Conservation (phyloP, 2,797 vertebrate species). For the Hydrocynus forskahlii region DNA sequence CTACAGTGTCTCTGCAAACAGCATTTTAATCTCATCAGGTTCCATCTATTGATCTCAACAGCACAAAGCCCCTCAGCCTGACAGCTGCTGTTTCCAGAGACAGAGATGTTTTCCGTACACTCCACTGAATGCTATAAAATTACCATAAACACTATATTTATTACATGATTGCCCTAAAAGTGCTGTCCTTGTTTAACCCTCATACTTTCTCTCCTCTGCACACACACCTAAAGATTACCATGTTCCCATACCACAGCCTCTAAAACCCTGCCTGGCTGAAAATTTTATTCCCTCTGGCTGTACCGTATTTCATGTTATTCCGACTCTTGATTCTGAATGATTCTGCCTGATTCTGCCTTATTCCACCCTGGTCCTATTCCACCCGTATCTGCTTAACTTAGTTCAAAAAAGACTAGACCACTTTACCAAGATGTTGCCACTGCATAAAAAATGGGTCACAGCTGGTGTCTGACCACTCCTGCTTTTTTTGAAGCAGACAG, state of each 20-base stretch:
- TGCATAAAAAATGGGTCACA: conserved; percentile 1
- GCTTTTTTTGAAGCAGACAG: background rate
- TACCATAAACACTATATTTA: conserved; percentile 64
- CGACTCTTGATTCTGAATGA: too few species aligned
- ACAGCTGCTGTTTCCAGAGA: conserved; percentile 23
- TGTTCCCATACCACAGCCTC: background rate
- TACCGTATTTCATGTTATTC: too few species aligned
- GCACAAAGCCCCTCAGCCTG: conserved; percentile 12
- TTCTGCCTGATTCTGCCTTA: too few species aligned
- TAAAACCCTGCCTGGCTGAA: background rate
- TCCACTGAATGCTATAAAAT: conserved; percentile 61
- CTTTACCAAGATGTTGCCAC: background rate
- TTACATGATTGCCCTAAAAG: conserved; percentile 61
- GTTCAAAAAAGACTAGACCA: background rate
- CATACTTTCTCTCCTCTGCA: background rate
- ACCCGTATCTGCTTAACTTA: background rate
- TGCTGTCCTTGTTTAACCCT: conserved; percentile 44
- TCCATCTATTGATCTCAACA: conserved; percentile 27
- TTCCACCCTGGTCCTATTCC: too few species aligned
- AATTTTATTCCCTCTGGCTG: too few species aligned
- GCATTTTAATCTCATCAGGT: conserved; percentile 33
- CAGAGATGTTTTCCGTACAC: background rate
- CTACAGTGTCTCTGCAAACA: conserved; percentile 31
- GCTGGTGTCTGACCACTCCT: background rate
- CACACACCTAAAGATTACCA: background rate